Conservation (phyloP, 92 coral and sea anemone genomes). For the Palythoa caribaeorum region DNA sequence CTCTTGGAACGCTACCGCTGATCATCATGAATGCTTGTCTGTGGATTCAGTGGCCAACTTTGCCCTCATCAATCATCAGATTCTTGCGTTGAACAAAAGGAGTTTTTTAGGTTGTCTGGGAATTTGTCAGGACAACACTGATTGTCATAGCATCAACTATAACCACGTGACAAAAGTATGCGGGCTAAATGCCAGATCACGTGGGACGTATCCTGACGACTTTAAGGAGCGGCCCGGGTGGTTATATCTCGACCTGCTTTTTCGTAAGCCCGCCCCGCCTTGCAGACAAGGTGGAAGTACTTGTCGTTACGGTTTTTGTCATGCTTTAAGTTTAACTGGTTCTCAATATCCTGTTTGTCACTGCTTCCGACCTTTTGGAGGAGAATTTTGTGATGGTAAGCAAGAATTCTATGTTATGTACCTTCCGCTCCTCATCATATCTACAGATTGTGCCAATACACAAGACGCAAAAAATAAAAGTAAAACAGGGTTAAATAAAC, state of each 20-base stretch:
- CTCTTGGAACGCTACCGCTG: constrained; percentile 1
- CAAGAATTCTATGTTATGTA: background rate
- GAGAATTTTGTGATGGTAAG: constrained; percentile 15
- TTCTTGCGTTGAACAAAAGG: background rate
- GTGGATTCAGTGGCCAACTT: background rate
- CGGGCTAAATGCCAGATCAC: constrained; percentile 10
- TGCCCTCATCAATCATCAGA: background rate
- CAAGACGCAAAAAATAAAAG: background rate
- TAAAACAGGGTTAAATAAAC: no score
- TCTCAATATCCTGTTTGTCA: background rate
- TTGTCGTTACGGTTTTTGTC: background rate
- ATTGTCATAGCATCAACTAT: constrained; percentile 11
- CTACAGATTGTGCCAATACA: background rate
- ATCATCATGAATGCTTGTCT: background rate
- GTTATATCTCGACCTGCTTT: background rate
- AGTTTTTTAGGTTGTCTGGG: background rate
- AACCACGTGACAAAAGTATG: background rate
- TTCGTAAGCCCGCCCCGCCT: constrained; percentile 1
- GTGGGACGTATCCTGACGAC: background rate
- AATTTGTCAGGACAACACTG: background rate
- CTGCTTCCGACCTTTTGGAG: background rate
- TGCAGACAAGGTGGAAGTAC: background rate
- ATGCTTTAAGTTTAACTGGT: background rate
- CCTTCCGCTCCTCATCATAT: background rate
- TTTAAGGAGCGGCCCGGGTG: background rate